Conservation (phyloP, 2,113 vertebrate species). For the Hyperoodon ampullatus region DNA sequence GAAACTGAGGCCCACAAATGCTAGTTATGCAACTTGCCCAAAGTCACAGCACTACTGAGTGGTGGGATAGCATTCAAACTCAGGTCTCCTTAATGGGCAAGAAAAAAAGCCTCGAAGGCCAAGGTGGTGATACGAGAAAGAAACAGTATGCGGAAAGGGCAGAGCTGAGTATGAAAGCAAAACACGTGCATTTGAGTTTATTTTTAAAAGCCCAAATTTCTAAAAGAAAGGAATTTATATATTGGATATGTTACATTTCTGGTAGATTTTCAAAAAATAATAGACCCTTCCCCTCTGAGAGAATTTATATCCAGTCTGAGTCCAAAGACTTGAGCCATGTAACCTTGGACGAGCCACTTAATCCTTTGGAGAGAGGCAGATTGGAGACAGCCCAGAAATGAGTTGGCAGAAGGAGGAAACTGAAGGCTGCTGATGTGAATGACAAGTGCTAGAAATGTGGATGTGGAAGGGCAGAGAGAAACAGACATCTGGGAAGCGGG, state of each 20-base stretch:
- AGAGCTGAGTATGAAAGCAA: background rate
- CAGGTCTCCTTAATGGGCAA: background rate
- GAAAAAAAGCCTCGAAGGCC: background rate
- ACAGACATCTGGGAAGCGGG: background rate
- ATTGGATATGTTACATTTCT: background rate
- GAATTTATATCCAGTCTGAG: background rate
- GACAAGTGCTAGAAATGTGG: background rate
- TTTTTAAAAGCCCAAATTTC: conserved; percentile 6
- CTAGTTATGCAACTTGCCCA: background rate
- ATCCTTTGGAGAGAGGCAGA: conserved; percentile 18
- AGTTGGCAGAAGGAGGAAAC: conserved; percentile 5
- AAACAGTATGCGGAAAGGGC: background rate
- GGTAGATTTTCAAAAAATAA: conserved; percentile 7
- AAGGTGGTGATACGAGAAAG: background rate
- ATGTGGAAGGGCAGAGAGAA: background rate
- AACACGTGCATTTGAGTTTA: background rate
- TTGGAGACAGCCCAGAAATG: conserved; percentile 15
- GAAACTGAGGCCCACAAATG: background rate
- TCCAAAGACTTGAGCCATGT: background rate
- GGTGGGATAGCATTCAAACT: background rate
- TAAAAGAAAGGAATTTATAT: background rate
- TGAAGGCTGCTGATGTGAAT: background rate
- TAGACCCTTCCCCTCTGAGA: background rate
- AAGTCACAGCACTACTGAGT: background rate
- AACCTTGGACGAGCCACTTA: background rate